Evolutionary conservation across 2,113 vertebrate species (phyloP).

Genomic region (Melanocharis versteri): DNA sequence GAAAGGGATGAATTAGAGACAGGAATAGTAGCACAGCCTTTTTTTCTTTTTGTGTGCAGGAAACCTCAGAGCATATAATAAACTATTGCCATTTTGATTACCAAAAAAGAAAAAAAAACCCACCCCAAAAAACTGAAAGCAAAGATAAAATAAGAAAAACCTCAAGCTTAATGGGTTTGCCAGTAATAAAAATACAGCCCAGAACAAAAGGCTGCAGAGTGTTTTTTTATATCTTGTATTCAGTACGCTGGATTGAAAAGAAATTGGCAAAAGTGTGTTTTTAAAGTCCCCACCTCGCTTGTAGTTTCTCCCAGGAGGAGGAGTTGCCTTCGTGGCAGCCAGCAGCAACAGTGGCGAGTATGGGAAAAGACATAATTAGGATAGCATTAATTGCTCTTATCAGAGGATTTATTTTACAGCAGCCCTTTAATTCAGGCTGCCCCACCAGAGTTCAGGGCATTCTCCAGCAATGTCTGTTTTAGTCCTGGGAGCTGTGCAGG

Average conservation of each 20-base stretch:
- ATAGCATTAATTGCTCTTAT: conserved; percentile 65
- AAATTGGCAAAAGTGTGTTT: not conserved
- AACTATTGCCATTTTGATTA: conserved; percentile 58
- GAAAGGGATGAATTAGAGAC: conserved; percentile 70
- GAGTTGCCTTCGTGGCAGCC: conserved; percentile 46
- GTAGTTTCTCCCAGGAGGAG: conserved; percentile 38
- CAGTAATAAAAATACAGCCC: conserved; percentile 44
- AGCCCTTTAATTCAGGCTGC: not conserved
- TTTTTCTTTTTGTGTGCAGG: conserved; percentile 50
- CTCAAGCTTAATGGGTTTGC: conserved; percentile 33
- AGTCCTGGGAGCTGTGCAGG: not conserved
- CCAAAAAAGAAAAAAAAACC: not conserved
- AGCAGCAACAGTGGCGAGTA: not conserved
- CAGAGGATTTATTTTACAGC: not conserved
- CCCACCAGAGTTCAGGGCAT: not conserved
- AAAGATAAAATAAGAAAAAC: conserved; percentile 61
- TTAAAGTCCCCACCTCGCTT: not conserved
- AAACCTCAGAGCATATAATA: conserved; percentile 72
- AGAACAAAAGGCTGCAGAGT: conserved; percentile 33
- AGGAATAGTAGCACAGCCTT: conserved; percentile 67
- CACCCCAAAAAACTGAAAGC: not conserved
- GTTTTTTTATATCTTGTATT: conserved; percentile 1
- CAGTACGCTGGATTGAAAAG: not conserved
- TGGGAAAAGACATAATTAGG: conserved; percentile 62
- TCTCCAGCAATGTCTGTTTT: not conserved